Percentiles rank a stretch among this genome's conserved stretches.
Conservation (phyloP, 2,888 invertebrate species). For the Lasioglossum morio region DNA sequence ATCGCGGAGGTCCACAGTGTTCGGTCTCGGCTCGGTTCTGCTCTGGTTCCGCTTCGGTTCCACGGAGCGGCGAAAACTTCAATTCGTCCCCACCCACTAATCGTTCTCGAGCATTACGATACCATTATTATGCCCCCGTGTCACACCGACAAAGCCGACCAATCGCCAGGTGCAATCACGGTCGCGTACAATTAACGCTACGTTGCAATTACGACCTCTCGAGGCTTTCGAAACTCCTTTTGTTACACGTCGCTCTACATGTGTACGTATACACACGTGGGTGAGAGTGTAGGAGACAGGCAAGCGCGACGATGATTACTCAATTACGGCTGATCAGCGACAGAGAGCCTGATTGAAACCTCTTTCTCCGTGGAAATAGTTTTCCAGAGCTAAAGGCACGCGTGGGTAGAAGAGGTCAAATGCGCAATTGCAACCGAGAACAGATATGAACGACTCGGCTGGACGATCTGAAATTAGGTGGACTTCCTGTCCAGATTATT, state of each 20-base stretch:
- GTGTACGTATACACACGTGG: neutral
- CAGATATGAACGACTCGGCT: neutral
- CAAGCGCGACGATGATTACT: slow-evolving; percentile 46
- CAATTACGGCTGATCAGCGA: slow-evolving; percentile 54
- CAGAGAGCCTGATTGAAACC: slow-evolving; percentile 45
- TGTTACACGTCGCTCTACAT: neutral
- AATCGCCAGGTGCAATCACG: slow-evolving; percentile 56
- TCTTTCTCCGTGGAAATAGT: slow-evolving; percentile 50
- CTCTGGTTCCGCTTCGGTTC: slow-evolving; percentile 62
- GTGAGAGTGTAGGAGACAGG: slow-evolving; percentile 26
- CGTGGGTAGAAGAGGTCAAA: slow-evolving; percentile 55
- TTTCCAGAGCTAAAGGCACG: slow-evolving; percentile 17
- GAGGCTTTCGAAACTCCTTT: slow-evolving; percentile 45
- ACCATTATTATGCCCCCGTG: slow-evolving; percentile 44
- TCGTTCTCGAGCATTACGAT: slow-evolving; percentile 21
- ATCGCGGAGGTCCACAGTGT: slow-evolving; percentile 39
- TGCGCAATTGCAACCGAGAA: slow-evolving; percentile 35
- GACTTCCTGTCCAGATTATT: neutral
- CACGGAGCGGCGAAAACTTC: slow-evolving; percentile 55
- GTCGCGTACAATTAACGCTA: slow-evolving; percentile 52
- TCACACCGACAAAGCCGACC: slow-evolving; percentile 47
- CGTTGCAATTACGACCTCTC: slow-evolving; percentile 45
- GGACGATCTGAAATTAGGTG: neutral
- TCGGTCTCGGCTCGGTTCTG: slow-evolving; percentile 58
- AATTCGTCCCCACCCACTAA: slow-evolving; percentile 13